Evolutionary conservation across 2,113 vertebrate genomes (phyloP), one percentile per base, ranked within the genome.

Genomic region (Pagrus major): DNA sequence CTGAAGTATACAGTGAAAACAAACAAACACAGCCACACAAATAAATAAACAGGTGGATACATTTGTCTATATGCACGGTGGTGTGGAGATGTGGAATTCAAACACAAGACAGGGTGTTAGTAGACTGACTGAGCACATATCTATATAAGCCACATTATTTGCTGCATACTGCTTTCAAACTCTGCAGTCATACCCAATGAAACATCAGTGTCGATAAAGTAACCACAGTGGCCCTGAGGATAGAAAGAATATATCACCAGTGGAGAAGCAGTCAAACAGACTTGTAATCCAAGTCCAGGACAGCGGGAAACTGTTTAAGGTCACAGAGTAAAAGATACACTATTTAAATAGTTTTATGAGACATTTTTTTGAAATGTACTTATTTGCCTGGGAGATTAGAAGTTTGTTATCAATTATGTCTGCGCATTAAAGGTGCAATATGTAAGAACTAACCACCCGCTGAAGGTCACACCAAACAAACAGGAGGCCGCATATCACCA

Each of bases 71-170:
- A 35, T 35, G n/a, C n/a, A n/a, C n/a, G n/a, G n/a, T n/a, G n/a
- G n/a, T 72, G n/a, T 52, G 20, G 64, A 33, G 31, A 80, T 35
- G 51, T 77, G 71, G 69, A 88, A 82, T 60, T 82, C 67, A 91
- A 78, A 58, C 68, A 67, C 66, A 76, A 78, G 33, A 76, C 67
- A 64, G 12, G 18, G 56, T 76, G 67, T 72, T 39, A 49, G 49
- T 52, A 64, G 66, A 72, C 76, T 68, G 29, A 31, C 49, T 52
- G 52, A 18, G 25, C 65, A 61, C 25, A 55, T 41, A 58, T 82
- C 69, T 70, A 60, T 52, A 37, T 76, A 69, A 84, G 39, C 52
- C 71, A 59, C 56, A 70, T 61, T 82, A 84, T 83, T 75, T 78
- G 75, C 31, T 86, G 65, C 79, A 67, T 58, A 64, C 76, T 69